Base-by-base conservation (phyloP, 2,888 invertebrate genomes). In the Drosophila peninsularis region DNA sequence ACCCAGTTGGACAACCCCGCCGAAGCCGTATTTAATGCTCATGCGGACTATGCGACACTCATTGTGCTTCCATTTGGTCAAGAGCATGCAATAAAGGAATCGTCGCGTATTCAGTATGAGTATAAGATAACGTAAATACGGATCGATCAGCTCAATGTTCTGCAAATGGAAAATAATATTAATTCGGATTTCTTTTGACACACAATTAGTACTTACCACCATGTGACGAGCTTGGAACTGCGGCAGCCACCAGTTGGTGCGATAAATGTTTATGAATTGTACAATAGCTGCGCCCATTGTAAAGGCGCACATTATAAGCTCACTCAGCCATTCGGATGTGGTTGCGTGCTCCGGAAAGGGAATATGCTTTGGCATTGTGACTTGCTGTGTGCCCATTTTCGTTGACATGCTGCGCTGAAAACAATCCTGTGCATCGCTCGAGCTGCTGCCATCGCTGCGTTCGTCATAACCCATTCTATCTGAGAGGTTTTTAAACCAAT, bases 181-280 rank as follows among this genome's bases (percentile, higher is more conserved):
- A n/a, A 3, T 21, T 5, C 5, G 9, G 7, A 36, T 50, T 21
- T 10, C 4, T n/a, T 5, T 11, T 50, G 0, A 0, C 5, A 2
- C 1, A 27, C 32, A 10, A 94, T 93, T 93, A 98, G 98, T 95
- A 6, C 94, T 93, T 93, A 98, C 98, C 95, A 99, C 95, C 67
- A 97, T 96, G 90, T 97, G 96, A 88, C 95, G 95, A 67, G 96
- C 96, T 90, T 97, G 96, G 0, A 98, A 98, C 90, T 98, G 96
- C 1, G 98, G 98, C 57, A 99, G 92, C 99, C 99, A 99, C 98
- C 98, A 99, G 14, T 97, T 96, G 3, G 98, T 98, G 80, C 98
- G 95, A 91, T 99, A 99, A 39, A 99, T 94, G 93, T 99, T 98
- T 44, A 99, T 94, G 91, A 98, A 97, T 93, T 99, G 99, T 62